phyloP scores from a whole-genome alignment of 37 sponge, comb jelly and placozoan genomes.

The Halisarca cf. caerulea region DNA sequence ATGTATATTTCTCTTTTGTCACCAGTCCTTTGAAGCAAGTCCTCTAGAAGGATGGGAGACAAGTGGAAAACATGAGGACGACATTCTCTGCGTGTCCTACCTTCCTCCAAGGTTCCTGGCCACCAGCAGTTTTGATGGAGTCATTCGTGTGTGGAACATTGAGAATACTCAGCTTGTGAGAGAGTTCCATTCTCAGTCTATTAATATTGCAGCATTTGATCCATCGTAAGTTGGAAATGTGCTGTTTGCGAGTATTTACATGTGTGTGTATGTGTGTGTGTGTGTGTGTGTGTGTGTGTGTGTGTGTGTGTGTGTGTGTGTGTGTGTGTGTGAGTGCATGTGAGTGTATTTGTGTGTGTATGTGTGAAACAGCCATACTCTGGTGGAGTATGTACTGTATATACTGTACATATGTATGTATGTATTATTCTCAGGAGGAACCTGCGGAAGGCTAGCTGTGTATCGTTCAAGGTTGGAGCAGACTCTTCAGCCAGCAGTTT shows the following conservation, averaged over 20 bases:
- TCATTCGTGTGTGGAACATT: constrained; percentile 86
- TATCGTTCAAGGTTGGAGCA: neutral
- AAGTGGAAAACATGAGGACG: constrained; percentile 58
- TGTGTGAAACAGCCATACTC: no score
- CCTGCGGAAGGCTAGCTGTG: constrained; percentile 23
- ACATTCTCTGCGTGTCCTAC: constrained; percentile 84
- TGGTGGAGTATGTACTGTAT: neutral
- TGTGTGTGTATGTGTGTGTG: no score
- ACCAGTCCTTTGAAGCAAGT: constrained; percentile 48
- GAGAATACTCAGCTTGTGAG: constrained; percentile 78
- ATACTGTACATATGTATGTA: neutral
- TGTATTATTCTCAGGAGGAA: neutral
- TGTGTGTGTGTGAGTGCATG: no score
- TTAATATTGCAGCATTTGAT: constrained; percentile 22
- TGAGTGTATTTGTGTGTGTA: no score
- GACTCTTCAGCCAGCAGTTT: neutral
- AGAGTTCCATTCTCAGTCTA: constrained; percentile 45
- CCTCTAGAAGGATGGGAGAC: constrained; percentile 58
- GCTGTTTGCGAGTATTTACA: no score
- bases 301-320: no score
- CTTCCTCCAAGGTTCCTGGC: constrained; percentile 86
- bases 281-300: no score
- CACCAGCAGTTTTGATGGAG: constrained; percentile 97
- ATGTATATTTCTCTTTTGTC: no score
- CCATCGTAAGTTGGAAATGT: constrained; percentile 4